Conservation (phyloP, 64 coral and sea anemone genomes). For the Porites lutea region DNA sequence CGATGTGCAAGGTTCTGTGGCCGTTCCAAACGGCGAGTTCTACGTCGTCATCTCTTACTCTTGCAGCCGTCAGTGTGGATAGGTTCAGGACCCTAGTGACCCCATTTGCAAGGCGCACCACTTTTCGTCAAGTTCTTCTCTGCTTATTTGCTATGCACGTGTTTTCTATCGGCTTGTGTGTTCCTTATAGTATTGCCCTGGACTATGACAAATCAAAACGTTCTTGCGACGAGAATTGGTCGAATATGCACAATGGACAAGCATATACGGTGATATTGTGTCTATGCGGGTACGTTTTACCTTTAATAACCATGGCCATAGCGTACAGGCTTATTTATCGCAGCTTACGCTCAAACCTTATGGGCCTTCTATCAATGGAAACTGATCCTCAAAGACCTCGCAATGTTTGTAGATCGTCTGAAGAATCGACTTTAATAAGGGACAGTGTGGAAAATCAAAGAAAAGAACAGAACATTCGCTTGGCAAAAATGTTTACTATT, state of each 20-base stretch:
- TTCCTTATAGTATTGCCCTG: slow-evolving; percentile 54
- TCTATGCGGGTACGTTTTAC: slow-evolving; percentile 61
- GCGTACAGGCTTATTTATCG: slow-evolving; percentile 30
- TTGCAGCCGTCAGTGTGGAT: slow-evolving; percentile 63
- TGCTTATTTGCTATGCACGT: slow-evolving; percentile 3
- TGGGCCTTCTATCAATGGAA: slow-evolving; percentile 1
- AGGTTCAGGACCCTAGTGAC: slow-evolving; percentile 45
- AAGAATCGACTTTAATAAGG: neutral
- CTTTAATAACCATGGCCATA: slow-evolving; percentile 51
- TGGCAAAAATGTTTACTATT: slow-evolving; percentile 83
- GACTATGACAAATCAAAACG: neutral
- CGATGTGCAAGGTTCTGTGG: slow-evolving; percentile 72
- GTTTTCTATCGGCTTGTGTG: slow-evolving; percentile 22
- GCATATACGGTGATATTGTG: slow-evolving; percentile 59
- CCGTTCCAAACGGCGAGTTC: slow-evolving; percentile 51
- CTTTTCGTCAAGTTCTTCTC: slow-evolving; percentile 1
- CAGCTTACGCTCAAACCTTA: slow-evolving; percentile 12
- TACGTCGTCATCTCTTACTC: slow-evolving; percentile 54
- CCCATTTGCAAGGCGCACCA: slow-evolving; percentile 30
- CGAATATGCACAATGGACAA: slow-evolving; percentile 43
- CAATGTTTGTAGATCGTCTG: neutral
- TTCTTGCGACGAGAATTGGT: slow-evolving; percentile 51
- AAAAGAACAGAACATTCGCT: slow-evolving; percentile 51
- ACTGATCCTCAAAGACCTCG: neutral
- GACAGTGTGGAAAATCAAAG: neutral